Evolutionary conservation across 64 coral and sea anemone species (phyloP).

Genomic region (Orbicella faveolata): DNA sequence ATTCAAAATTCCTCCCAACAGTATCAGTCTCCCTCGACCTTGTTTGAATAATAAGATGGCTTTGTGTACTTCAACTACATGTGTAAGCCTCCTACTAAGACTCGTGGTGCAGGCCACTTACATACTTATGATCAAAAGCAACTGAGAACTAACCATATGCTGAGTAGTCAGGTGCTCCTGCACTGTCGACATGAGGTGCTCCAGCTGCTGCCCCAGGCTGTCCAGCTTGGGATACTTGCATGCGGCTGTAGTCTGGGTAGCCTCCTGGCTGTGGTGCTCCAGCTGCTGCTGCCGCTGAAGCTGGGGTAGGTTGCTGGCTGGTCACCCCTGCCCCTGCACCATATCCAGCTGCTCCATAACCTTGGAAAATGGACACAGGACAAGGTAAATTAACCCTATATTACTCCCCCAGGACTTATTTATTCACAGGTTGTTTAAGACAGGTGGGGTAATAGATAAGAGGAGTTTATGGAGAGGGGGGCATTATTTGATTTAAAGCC

Average conservation of each 20-base stretch:
- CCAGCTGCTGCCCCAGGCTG: conserved; percentile 30
- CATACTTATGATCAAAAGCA: too few relatives aligned
- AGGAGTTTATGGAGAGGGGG: too few relatives aligned
- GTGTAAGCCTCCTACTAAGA: too few relatives aligned
- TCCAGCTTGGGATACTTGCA: conserved; percentile 24
- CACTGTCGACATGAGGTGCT: not conserved
- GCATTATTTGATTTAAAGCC: too few relatives aligned
- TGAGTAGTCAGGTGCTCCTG: conserved; percentile 29
- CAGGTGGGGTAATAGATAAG: too few relatives aligned
- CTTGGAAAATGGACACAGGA: not conserved
- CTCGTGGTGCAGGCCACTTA: too few relatives aligned
- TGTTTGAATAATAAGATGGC: too few relatives aligned
- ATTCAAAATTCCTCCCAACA: too few relatives aligned
- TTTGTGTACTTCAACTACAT: too few relatives aligned
- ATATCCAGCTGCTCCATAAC: conserved; percentile 15
- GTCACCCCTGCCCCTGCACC: not conserved
- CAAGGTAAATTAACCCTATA: not conserved
- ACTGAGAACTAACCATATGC: not conserved
- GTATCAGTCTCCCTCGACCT: too few relatives aligned
- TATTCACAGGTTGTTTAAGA: too few relatives aligned
- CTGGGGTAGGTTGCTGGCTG: not conserved
- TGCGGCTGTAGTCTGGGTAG: conserved; percentile 18
- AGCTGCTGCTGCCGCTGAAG: not conserved
- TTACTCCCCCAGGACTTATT: too few relatives aligned
- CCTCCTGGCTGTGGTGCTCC: not conserved